These are phyloP conservation scores for Clarias magur DNA, from an alignment of 2,113 vertebrate species.

Conservation along the genomic window DNA sequence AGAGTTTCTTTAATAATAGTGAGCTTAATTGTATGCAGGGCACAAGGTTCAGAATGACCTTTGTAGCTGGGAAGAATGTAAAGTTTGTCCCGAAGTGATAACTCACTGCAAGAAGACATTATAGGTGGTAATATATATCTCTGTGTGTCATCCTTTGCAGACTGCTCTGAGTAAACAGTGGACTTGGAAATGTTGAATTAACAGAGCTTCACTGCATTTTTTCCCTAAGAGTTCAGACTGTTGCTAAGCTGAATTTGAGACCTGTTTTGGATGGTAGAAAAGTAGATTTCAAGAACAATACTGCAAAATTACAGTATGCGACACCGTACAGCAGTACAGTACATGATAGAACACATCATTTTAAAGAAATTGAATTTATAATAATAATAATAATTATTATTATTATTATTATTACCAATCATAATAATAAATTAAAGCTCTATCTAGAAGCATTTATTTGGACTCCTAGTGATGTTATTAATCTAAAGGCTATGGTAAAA, in stretches of 20 bases:
- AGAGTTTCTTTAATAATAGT: slow-evolving; percentile 29
- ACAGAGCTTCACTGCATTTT: not conserved
- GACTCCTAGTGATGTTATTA: not conserved
- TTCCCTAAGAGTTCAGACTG: not conserved
- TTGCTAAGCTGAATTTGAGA: not conserved
- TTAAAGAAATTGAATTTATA: not conserved
- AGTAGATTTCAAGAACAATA: not conserved
- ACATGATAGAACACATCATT: no score
- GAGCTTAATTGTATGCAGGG: slow-evolving; percentile 27
- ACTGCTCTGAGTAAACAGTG: slow-evolving; percentile 16
- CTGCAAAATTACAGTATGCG: not conserved
- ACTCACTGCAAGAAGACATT: not conserved
- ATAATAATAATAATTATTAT: no score
- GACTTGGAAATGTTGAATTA: not conserved
- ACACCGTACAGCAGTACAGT: not conserved
- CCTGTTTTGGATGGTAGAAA: not conserved
- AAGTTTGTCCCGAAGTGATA: slow-evolving; percentile 11
- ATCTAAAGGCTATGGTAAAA: not conserved
- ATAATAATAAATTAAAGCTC: not conserved
- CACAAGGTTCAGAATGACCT: slow-evolving; percentile 19
- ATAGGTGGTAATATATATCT: not conserved
- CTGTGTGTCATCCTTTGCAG: not conserved
- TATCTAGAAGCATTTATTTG: not conserved
- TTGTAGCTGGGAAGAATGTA: slow-evolving; percentile 5
- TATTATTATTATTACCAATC: not conserved